phyloP scores from a whole-genome alignment of 2,888 invertebrate genomes.

The Drosophila helvetica region DNA sequence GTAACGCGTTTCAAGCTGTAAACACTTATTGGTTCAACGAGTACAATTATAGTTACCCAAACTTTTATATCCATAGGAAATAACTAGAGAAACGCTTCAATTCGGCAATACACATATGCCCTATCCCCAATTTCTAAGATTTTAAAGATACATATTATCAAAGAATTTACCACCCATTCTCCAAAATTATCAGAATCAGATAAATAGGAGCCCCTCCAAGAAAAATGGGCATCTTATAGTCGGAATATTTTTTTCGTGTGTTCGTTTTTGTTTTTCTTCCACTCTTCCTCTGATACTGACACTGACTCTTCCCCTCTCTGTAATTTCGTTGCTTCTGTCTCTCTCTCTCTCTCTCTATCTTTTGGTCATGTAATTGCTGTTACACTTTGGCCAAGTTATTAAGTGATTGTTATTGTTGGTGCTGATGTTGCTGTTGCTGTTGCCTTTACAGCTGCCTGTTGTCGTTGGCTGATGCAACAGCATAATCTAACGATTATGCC shows the following conservation, averaged over 20 bases:
- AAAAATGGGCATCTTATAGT: neutral
- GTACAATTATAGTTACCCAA: too few species aligned
- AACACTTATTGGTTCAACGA: too few species aligned
- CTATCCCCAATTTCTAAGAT: too few species aligned
- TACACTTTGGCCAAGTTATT: constrained; percentile 69
- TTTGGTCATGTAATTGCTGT: constrained; percentile 61
- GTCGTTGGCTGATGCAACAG: constrained; percentile 50
- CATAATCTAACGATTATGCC: constrained; percentile 72
- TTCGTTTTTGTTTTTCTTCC: neutral
- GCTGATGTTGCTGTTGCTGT: constrained; percentile 1
- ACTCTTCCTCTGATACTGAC: neutral
- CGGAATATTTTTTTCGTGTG: neutral
- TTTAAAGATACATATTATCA: too few species aligned
- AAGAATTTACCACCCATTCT: too few species aligned
- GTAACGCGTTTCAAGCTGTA: too few species aligned
- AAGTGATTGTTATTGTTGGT: constrained; percentile 62
- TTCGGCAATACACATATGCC: too few species aligned
- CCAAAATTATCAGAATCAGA: too few species aligned
- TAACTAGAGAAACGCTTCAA: too few species aligned
- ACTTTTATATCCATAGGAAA: too few species aligned
- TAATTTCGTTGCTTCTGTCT: constrained; percentile 6
- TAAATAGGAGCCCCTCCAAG: neutral
- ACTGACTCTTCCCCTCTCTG: neutral
- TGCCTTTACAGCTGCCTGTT: constrained; percentile 11
- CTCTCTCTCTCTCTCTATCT: constrained; percentile 3